phyloP scores from a whole-genome alignment of 2,113 vertebrate species.

The Anas platyrhynchos region DNA sequence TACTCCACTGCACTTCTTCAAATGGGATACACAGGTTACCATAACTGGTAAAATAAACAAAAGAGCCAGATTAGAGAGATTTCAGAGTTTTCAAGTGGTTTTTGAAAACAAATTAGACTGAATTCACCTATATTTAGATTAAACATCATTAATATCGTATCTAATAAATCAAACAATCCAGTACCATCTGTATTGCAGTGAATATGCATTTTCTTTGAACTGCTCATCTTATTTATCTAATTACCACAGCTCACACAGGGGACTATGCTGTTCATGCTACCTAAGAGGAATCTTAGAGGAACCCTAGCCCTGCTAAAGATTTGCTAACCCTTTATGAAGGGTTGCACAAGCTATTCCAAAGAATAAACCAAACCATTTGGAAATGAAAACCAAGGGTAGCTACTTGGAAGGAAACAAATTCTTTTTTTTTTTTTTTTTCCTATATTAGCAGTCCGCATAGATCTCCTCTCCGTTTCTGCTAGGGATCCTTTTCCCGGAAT shows the following conservation, averaged over 20 bases:
- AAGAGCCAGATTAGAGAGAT: neutral
- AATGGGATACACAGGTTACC: neutral
- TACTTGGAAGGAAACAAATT: neutral
- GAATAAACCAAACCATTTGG: neutral
- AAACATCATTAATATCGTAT: neutral
- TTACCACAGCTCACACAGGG: neutral
- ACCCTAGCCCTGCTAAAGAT: neutral
- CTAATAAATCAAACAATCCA: neutral
- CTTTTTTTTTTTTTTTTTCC: no score
- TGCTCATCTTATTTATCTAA: neutral
- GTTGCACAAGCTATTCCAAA: neutral
- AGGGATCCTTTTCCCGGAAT: neutral
- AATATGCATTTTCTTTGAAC: neutral
- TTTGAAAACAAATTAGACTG: neutral
- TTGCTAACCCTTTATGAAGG: neutral
- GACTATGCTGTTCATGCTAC: neutral
- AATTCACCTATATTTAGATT: neutral
- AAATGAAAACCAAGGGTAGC: neutral
- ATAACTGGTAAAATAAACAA: neutral
- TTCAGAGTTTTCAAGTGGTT: neutral
- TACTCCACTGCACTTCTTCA: neutral
- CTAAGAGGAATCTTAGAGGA: neutral
- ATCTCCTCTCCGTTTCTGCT: neutral
- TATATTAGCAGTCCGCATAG: neutral
- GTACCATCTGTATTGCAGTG: neutral